Conservation (phyloP, 1,140 invertebrate genomes). For the Coelopa frigida region DNA sequence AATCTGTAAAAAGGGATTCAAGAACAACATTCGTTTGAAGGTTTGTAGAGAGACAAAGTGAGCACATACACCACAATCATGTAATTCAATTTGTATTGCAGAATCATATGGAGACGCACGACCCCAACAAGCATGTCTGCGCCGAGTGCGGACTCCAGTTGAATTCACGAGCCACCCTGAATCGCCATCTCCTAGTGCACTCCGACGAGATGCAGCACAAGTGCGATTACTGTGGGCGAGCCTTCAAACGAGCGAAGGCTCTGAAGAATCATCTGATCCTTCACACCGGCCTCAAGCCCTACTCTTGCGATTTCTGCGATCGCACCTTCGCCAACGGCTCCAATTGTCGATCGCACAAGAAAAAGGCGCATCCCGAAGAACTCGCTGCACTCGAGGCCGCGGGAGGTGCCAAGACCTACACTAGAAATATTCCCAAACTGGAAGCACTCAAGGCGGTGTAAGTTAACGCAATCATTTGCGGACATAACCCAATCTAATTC, state of each 20-base stretch:
- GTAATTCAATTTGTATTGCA: conserved; percentile 1
- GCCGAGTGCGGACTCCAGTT: conserved; percentile 46
- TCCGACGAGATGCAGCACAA: conserved; percentile 46
- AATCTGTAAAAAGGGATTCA: conserved; percentile 46
- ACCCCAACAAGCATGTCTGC: conserved; percentile 47
- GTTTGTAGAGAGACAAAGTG: conserved; percentile 3
- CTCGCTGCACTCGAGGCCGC: conserved; percentile 26
- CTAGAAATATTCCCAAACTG: conserved; percentile 40
- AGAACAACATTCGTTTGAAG: conserved; percentile 29
- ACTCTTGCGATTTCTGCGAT: conserved; percentile 42
- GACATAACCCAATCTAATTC: neutral
- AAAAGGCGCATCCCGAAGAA: conserved; percentile 40
- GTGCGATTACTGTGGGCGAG: conserved; percentile 26
- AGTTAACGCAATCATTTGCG: neutral
- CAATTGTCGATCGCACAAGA: conserved; percentile 44
- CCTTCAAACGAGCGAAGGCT: conserved; percentile 26
- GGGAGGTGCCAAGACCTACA: conserved; percentile 23
- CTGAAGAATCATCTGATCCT: conserved; percentile 36
- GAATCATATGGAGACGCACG: conserved; percentile 44
- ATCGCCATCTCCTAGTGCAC: conserved; percentile 48
- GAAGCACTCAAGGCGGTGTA: conserved; percentile 34
- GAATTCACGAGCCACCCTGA: conserved; percentile 45
- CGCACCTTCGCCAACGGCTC: conserved; percentile 43
- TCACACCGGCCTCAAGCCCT: conserved; percentile 40
- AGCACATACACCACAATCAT: neutral